These are phyloP conservation scores for Anthoscopus minutus DNA, from an alignment of 2,113 vertebrate species.

Conservation along the genomic window DNA sequence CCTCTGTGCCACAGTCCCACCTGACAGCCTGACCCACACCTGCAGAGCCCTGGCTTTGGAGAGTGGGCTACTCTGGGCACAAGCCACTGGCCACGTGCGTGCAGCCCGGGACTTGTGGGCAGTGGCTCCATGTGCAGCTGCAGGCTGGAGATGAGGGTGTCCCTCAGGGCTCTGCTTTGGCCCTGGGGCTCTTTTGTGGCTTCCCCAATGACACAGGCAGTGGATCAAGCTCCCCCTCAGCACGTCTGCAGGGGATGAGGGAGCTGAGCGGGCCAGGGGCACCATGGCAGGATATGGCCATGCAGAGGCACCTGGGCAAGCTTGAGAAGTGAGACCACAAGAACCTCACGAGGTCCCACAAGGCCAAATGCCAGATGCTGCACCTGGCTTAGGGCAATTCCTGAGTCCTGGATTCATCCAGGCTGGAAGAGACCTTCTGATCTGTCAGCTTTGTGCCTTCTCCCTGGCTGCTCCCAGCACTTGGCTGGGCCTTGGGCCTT, in stretches of 20 bases:
- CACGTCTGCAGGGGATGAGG: no score
- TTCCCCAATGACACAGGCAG: background rate
- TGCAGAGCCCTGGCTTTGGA: background rate
- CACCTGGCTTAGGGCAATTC: background rate
- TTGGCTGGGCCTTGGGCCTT: background rate
- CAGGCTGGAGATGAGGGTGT: no score
- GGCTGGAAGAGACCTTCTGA: accelerated
- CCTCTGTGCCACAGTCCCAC: background rate
- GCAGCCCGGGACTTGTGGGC: background rate
- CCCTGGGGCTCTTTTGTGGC: background rate
- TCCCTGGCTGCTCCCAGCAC: background rate
- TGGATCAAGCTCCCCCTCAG: no score
- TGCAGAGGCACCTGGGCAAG: no score
- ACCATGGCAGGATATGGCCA: background rate
- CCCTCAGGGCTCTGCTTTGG: background rate
- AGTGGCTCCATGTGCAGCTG: background rate
- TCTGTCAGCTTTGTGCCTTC: background rate
- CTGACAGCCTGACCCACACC: no score
- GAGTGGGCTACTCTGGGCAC: background rate
- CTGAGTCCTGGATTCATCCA: background rate
- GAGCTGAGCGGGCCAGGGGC: background rate
- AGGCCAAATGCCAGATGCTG: background rate
- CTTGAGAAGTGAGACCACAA: background rate
- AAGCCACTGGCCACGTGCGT: background rate
- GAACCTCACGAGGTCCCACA: background rate